Percentiles rank a stretch among this genome's conserved stretches.
Evolutionary conservation across 2,113 vertebrate genomes (phyloP).

Genomic region (Petromus typicus): DNA sequence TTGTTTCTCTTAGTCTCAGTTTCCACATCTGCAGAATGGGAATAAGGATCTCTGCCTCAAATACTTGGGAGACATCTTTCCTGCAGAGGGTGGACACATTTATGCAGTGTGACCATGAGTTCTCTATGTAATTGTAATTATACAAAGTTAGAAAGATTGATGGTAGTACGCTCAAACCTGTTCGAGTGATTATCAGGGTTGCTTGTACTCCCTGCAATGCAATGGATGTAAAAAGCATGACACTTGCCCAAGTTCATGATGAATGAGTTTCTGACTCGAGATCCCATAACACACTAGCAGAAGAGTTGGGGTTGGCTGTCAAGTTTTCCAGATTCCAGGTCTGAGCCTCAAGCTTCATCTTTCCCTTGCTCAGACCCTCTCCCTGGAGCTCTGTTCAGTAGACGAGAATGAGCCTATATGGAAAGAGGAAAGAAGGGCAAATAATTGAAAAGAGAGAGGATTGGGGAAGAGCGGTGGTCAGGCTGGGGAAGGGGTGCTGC

Average conservation of each 20-base stretch:
- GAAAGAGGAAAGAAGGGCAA: background rate
- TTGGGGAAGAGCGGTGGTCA: background rate
- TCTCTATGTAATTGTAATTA: background rate
- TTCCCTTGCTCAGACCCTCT: background rate
- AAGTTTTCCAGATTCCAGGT: background rate
- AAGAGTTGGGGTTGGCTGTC: background rate
- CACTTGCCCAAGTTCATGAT: background rate
- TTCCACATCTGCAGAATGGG: constrained; percentile 32
- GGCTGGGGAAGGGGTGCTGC: background rate
- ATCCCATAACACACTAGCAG: background rate
- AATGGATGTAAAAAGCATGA: background rate
- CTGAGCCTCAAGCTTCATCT: background rate
- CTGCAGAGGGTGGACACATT: background rate
- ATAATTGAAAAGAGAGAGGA: background rate
- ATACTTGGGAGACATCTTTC: background rate
- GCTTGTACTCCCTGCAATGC: background rate
- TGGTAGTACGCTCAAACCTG: background rate
- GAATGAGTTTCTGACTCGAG: background rate
- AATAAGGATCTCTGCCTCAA: background rate
- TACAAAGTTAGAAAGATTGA: background rate
- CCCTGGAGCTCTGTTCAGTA: background rate
- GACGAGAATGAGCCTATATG: background rate
- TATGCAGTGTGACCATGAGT: background rate
- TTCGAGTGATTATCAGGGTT: constrained; percentile 8
- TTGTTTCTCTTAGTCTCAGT: constrained; percentile 13